These are phyloP conservation scores for Arenicola marina DNA, from an alignment of 2,888 invertebrate genomes.

Conservation along the genomic window DNA sequence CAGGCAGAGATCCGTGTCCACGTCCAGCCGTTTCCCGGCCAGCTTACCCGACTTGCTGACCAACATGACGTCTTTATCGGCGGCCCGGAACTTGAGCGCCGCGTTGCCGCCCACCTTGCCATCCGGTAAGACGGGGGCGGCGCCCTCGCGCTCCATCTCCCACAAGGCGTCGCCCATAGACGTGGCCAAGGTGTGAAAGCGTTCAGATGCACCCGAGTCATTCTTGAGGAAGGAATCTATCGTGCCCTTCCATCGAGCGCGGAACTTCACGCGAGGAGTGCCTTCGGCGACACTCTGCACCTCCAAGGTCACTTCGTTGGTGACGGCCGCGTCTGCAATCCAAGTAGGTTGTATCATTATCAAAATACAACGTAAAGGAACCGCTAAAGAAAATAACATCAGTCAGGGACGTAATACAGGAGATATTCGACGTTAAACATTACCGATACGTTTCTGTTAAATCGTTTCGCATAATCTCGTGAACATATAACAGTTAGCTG, in stretches of 20 bases:
- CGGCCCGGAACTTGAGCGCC: slow-evolving; percentile 5
- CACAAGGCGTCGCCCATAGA: slow-evolving; percentile 19
- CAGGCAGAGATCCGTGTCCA: slow-evolving; percentile 22
- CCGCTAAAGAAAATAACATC: too few species aligned
- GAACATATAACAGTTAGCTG: too few species aligned
- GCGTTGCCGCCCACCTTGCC: slow-evolving; percentile 31
- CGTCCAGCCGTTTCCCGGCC: slow-evolving; percentile 10
- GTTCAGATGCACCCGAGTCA: background rate
- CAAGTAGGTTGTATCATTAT: too few species aligned
- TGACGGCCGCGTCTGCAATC: too few species aligned
- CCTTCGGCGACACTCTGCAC: background rate
- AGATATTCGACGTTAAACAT: too few species aligned
- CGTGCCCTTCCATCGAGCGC: background rate
- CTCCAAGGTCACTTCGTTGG: too few species aligned
- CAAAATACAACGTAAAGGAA: too few species aligned
- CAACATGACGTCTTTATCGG: slow-evolving; percentile 8
- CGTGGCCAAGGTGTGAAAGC: background rate
- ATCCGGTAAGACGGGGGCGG: slow-evolving; percentile 30
- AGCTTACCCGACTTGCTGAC: slow-evolving; percentile 32
- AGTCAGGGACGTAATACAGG: too few species aligned
- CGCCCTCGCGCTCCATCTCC: slow-evolving; percentile 25
- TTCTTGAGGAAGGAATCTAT: background rate
- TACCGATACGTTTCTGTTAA: too few species aligned
- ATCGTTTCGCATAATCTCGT: too few species aligned
- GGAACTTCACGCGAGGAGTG: background rate